Evolutionary conservation across 2,888 invertebrate genomes (phyloP).

Genomic region (Sycophila texana): DNA sequence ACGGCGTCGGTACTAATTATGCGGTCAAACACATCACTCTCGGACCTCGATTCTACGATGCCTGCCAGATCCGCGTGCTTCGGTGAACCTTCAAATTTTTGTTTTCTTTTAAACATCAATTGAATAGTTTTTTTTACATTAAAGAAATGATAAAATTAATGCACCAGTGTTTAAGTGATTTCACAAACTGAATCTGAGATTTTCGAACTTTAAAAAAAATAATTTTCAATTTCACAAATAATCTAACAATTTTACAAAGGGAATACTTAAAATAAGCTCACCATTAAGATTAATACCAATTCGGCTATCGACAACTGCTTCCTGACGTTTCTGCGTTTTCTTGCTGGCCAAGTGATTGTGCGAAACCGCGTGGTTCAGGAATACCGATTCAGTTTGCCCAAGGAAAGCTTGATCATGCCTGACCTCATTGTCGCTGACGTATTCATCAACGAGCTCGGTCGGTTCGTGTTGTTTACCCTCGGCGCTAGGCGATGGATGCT

Average conservation of each 20-base stretch:
- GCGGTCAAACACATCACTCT: conserved; percentile 64
- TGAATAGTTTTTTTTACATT: no score
- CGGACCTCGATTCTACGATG: conserved; percentile 47
- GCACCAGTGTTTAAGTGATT: no score
- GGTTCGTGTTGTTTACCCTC: background rate
- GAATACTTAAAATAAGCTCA: conserved; percentile 14
- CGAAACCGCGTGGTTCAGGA: conserved; percentile 66
- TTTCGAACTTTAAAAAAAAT: no score
- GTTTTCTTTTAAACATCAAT: no score
- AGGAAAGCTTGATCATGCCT: conserved; percentile 62
- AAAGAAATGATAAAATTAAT: no score
- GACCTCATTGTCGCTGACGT: no score
- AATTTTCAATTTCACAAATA: no score
- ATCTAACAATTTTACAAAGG: no score
- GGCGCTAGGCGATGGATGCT: conserved; percentile 17
- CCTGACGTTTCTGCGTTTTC: conserved; percentile 41
- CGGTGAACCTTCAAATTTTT: conserved; percentile 56
- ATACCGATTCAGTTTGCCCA: conserved; percentile 60
- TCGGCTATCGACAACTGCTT: background rate
- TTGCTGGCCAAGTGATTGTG: conserved; percentile 69
- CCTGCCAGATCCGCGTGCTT: conserved; percentile 57
- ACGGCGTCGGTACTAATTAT: conserved; percentile 66
- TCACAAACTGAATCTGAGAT: no score
- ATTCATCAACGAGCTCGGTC: no score
- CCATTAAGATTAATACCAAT: conserved; percentile 44